Evolutionary conservation across 2,797 vertebrate genomes (phyloP).

Genomic region (Acomys russatus): DNA sequence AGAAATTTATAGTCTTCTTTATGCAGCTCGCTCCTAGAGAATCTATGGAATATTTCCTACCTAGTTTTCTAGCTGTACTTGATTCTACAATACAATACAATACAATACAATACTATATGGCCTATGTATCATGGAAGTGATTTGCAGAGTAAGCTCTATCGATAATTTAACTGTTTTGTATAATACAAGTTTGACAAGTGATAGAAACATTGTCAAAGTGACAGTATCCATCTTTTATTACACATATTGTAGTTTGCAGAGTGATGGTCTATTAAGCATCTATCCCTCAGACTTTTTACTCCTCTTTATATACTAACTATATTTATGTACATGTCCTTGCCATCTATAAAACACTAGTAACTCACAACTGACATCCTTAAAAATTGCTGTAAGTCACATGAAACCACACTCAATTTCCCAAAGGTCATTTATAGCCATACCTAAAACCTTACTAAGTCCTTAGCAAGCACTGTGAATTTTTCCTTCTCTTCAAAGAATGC

Average conservation of each 20-base stretch:
- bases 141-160: background rate
- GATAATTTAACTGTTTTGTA: constrained; percentile 38
- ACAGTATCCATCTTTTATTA: background rate
- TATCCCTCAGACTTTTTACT: background rate
- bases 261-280: background rate
- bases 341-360: background rate
- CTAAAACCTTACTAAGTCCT: background rate
- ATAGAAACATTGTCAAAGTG: constrained; percentile 3
- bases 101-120: background rate
- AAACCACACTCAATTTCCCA: background rate
- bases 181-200: background rate
- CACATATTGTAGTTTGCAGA: constrained; percentile 4
- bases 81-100: background rate
- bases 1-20: constrained; percentile 66
- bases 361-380: background rate
- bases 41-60: background rate
- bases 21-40: constrained; percentile 45
- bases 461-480: constrained; percentile 9
- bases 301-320: background rate
- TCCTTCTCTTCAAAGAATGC: background rate
- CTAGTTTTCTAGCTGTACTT: constrained; percentile 47
- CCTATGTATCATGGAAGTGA: background rate
- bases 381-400: background rate
- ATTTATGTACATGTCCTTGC: background rate
- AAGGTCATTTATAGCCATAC: background rate